Percentiles rank a stretch among this genome's conserved stretches.
These are phyloP conservation scores for Andrena cerasifolii DNA, from an alignment of 1,140 invertebrate genomes.

Conservation along the genomic window DNA sequence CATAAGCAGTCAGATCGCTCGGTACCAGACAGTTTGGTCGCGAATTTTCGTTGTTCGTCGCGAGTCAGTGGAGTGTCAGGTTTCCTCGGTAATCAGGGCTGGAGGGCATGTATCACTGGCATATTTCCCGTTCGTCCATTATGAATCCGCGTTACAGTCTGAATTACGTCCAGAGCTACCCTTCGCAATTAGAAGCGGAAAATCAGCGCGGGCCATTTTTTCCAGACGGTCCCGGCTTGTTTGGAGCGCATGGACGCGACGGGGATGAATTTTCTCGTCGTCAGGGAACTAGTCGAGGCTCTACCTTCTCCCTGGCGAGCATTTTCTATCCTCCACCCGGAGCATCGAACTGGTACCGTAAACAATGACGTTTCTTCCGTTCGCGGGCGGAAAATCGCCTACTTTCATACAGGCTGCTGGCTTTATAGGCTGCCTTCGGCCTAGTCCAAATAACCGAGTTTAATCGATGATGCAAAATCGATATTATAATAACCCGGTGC, in stretches of 20 bases:
- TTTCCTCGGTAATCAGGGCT: background rate
- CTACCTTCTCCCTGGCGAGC: too few species aligned
- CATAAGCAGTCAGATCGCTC: too few species aligned
- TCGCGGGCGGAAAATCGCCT: slow-evolving; percentile 36
- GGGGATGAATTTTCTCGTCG: background rate
- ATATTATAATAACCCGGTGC: slow-evolving; percentile 44
- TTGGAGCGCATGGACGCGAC: background rate
- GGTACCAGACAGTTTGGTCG: background rate
- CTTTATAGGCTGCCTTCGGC: slow-evolving; percentile 40
- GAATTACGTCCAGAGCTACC: background rate
- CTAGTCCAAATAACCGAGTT: slow-evolving; percentile 47
- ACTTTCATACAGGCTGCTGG: slow-evolving; percentile 34
- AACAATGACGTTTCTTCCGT: slow-evolving; percentile 30
- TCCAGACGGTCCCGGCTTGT: background rate
- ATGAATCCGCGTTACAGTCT: background rate
- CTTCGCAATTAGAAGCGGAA: slow-evolving; percentile 12
- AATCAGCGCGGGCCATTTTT: slow-evolving; percentile 7
- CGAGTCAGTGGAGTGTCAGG: too few species aligned
- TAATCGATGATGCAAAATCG: slow-evolving; percentile 52
- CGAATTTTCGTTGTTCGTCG: background rate
- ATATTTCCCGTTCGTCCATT: slow-evolving; percentile 10
- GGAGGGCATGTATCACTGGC: background rate
- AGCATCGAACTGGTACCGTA: background rate
- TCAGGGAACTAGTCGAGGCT: too few species aligned
- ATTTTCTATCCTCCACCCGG: background rate